phyloP scores from a whole-genome alignment of 2,888 invertebrate genomes.

The Mamestra brassicae region DNA sequence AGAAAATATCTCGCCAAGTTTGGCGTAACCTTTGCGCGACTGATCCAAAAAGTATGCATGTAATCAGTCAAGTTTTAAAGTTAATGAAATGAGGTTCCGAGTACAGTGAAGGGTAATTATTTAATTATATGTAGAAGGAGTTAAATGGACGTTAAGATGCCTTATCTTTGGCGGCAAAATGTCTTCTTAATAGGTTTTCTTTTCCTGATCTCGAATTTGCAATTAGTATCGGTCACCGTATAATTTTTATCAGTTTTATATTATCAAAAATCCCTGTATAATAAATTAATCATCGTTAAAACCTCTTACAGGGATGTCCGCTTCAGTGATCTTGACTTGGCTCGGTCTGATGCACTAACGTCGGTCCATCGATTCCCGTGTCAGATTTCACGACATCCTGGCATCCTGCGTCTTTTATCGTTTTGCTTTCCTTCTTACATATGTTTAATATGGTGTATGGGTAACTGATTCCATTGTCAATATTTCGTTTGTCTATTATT shows the following conservation, averaged over 20 bases:
- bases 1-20: constrained; percentile 48
- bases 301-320: not conserved
- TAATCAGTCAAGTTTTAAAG: constrained; percentile 48
- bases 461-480: not conserved
- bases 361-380: constrained; percentile 4
- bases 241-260: too few relatives aligned
- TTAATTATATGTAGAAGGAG: constrained; percentile 36
- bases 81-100: constrained; percentile 33
- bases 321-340: constrained; percentile 19
- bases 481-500: not conserved
- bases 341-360: constrained; percentile 1
- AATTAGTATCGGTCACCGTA: not conserved
- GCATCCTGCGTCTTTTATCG: not conserved
- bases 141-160: constrained; percentile 14
- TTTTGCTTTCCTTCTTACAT: constrained; percentile 1
- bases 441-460: not conserved
- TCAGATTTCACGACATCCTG: constrained; percentile 32
- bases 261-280: not conserved
- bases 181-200: not conserved
- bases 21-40: constrained; percentile 45
- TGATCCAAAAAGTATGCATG: constrained; percentile 36
- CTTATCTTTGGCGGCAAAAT: constrained; percentile 12
- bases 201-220: not conserved
- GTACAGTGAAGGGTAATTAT: constrained; percentile 43
- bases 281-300: not conserved